Percentiles rank a stretch among this genome's conserved stretches.
Conservation (phyloP, 2,888 invertebrate species). For the Caenorhabditis becei region DNA sequence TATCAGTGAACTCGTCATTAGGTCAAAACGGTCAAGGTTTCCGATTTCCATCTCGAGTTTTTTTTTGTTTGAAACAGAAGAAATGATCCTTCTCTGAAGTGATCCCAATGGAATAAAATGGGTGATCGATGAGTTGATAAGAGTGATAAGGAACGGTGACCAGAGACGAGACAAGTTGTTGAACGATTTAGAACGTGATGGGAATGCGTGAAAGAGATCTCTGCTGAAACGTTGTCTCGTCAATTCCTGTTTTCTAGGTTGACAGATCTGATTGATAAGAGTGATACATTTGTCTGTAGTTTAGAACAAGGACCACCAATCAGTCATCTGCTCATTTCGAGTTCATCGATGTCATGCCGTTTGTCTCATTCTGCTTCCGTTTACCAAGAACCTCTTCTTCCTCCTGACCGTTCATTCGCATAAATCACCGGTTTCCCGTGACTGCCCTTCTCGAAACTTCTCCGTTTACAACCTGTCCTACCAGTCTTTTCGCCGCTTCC, state of each 20-base stretch:
- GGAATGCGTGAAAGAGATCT: too few relatives aligned
- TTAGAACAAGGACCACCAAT: too few relatives aligned
- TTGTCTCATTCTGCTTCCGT: too few relatives aligned
- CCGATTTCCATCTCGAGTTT: constrained; percentile 16
- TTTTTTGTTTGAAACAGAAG: not conserved
- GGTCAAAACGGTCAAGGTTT: constrained; percentile 49
- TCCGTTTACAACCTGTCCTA: constrained; percentile 20
- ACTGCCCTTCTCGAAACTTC: constrained; percentile 22
- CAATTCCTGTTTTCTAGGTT: too few relatives aligned
- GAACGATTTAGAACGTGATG: constrained; percentile 1
- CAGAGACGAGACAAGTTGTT: constrained; percentile 7
- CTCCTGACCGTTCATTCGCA: constrained; percentile 8
- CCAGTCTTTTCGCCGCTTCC: constrained; percentile 6
- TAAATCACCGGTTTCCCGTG: constrained; percentile 25
- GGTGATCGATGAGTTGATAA: constrained; percentile 21
- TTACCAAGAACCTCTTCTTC: not conserved
- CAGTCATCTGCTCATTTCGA: too few relatives aligned
- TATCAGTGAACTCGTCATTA: constrained; percentile 42
- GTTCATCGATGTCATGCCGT: too few relatives aligned
- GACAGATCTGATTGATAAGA: too few relatives aligned
- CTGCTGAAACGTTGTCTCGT: too few relatives aligned
- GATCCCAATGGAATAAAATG: constrained; percentile 22
- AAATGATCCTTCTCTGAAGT: constrained; percentile 35
- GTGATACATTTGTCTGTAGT: too few relatives aligned
- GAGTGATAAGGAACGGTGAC: not conserved